phyloP scores from a whole-genome alignment of 1,140 invertebrate species.

The Cydia amplana region DNA sequence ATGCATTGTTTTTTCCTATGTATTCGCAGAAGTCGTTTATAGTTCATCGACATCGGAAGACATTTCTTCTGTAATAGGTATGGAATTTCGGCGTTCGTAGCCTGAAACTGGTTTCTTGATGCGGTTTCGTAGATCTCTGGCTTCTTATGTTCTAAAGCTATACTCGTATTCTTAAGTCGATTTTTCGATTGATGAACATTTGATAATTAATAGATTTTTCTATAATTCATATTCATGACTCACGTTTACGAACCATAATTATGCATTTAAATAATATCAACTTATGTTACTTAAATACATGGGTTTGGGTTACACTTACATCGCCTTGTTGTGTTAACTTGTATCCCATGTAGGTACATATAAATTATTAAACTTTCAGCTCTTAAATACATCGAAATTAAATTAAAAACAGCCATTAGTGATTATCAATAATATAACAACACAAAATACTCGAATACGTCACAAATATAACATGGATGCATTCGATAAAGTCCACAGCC shows the following conservation, averaged over 20 bases:
- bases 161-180: neutral
- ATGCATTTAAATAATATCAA: too few relatives aligned
- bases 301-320: too few relatives aligned
- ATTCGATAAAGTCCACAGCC: slow-evolving; percentile 20
- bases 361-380: too few relatives aligned
- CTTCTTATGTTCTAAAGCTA: neutral
- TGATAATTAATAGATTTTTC: neutral
- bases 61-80: slow-evolving; percentile 40
- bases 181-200: neutral
- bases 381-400: neutral
- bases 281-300: too few relatives aligned
- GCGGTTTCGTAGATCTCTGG: neutral
- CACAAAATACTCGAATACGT: neutral
- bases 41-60: slow-evolving; percentile 48
- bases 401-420: neutral
- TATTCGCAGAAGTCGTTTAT: slow-evolving; percentile 39
- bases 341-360: too few relatives aligned
- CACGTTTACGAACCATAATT: too few relatives aligned
- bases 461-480: slow-evolving; percentile 13
- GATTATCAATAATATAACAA: neutral
- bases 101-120: slow-evolving; percentile 34
- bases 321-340: too few relatives aligned
- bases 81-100: slow-evolving; percentile 40
- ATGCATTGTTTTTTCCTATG: neutral
- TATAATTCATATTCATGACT: too few relatives aligned